Conservation (phyloP, 2,888 invertebrate species). For the Noctua janthe region DNA sequence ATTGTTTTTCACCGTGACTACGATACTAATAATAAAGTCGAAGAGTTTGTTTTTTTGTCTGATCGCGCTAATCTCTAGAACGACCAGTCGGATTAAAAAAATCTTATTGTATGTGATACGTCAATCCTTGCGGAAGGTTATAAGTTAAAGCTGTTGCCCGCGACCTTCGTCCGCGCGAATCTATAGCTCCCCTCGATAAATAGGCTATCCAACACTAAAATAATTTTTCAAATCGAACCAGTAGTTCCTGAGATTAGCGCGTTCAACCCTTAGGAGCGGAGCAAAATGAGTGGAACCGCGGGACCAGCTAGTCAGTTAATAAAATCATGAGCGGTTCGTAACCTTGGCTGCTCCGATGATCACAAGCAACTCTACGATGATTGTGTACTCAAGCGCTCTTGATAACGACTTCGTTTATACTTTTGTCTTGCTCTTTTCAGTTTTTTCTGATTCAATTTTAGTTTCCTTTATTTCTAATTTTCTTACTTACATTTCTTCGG, state of each 20-base stretch:
- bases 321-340: constrained; percentile 46
- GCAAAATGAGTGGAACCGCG: background rate
- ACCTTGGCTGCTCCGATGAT: constrained; percentile 72
- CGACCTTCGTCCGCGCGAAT: too few relatives aligned
- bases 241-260: too few relatives aligned
- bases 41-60: background rate
- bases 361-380: constrained; percentile 64
- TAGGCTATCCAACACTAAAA: too few relatives aligned
- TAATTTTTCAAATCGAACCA: too few relatives aligned
- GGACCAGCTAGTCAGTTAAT: background rate
- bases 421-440: constrained; percentile 64
- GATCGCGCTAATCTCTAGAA: background rate
- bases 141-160: background rate
- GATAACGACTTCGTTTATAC: constrained; percentile 66
- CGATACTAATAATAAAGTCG: background rate
- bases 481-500: constrained; percentile 33
- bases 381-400: constrained; percentile 57
- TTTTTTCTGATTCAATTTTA: constrained; percentile 35
- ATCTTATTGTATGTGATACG: background rate
- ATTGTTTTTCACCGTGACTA: background rate
- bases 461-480: constrained; percentile 51
- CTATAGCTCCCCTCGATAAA: too few relatives aligned
- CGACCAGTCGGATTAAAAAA: background rate
- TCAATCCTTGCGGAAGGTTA: background rate
- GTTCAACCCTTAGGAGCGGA: background rate